These are phyloP conservation scores for Magallana nippona DNA, from an alignment of 2,888 invertebrate species.

Conservation along the genomic window DNA sequence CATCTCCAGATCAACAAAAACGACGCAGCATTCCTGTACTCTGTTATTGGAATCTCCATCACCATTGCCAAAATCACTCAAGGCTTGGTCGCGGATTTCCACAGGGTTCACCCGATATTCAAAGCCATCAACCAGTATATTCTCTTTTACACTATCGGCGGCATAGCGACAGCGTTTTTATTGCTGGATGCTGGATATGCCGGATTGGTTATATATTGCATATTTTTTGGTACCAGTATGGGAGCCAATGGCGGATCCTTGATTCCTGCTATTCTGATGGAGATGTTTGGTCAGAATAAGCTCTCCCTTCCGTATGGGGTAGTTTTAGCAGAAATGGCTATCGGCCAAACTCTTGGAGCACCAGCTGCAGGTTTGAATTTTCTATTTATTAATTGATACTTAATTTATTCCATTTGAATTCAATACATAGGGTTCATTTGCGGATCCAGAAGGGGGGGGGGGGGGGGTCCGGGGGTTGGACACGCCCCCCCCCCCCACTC, in stretches of 20 bases:
- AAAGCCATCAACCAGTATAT: constrained; percentile 47
- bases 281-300: constrained; percentile 42
- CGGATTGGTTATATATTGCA: constrained; percentile 42
- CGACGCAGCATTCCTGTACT: constrained; percentile 42
- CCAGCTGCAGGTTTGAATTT: constrained; percentile 42
- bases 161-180: constrained; percentile 38
- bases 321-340: constrained; percentile 31
- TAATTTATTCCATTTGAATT: background rate
- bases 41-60: constrained; percentile 44
- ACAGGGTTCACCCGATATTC: constrained; percentile 31
- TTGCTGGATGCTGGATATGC: constrained; percentile 7
- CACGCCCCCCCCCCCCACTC: no score
- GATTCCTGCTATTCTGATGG: constrained; percentile 49
- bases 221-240: constrained; percentile 46
- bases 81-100: constrained; percentile 39
- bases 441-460: no score
- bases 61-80: constrained; percentile 43
- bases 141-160: constrained; percentile 43
- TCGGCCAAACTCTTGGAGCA: constrained; percentile 44
- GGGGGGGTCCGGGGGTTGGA: no score
- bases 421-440: no score
- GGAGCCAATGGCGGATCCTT: constrained; percentile 49
- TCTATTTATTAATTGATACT: background rate
- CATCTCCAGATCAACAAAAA: constrained; percentile 27
- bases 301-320: constrained; percentile 45